Conservation (phyloP, 2,113 vertebrate genomes). For the Hyperopisus bebe region DNA sequence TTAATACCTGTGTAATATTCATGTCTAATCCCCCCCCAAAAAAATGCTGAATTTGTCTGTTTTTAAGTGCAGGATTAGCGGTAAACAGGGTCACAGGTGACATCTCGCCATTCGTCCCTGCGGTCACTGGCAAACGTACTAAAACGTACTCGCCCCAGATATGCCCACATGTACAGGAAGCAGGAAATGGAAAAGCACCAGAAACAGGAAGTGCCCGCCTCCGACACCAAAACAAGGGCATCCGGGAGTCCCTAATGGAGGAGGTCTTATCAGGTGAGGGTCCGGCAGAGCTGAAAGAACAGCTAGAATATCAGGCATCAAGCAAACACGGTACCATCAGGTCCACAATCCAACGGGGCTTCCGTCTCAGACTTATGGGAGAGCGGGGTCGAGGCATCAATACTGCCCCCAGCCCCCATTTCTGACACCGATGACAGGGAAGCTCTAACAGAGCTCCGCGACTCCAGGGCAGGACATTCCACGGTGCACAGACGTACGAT, state of each 20-base stretch:
- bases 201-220: not conserved
- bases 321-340: not conserved
- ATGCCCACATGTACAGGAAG: not conserved
- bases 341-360: not conserved
- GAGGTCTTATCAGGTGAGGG: too few relatives aligned
- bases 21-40: not conserved
- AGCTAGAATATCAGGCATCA: not conserved
- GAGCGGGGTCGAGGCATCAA: not conserved
- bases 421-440: not conserved
- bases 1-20: not conserved
- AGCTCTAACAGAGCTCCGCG: not conserved
- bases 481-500: not conserved
- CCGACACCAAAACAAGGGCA: not conserved
- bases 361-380: not conserved
- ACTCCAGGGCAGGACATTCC: not conserved
- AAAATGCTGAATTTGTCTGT: not conserved
- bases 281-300: not conserved
- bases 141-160: not conserved
- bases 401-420: too few relatives aligned
- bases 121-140: not conserved
- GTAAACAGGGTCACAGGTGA: not conserved
- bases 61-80: not conserved
- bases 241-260: not conserved
- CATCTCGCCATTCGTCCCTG: not conserved
- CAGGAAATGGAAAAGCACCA: not conserved